A percentile compares a stretch with the other conserved stretches of the same genome.
phyloP scores from a whole-genome alignment of 2,113 vertebrate genomes.

The Prunella fulvescens region DNA sequence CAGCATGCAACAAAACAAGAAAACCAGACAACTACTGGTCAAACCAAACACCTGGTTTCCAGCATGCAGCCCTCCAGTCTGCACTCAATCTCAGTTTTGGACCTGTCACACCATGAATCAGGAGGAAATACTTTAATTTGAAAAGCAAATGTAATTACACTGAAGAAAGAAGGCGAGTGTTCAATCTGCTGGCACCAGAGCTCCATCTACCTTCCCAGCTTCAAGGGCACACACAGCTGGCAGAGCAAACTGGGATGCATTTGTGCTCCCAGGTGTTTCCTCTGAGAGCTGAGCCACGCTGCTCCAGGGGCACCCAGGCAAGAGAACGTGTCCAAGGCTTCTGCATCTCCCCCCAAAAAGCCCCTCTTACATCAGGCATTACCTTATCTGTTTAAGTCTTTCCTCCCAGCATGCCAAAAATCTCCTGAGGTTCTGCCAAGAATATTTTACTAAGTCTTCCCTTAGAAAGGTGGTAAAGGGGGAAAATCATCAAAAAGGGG shows the following conservation, averaged over 20 bases:
- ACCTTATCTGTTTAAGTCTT: background rate
- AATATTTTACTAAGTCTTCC: background rate
- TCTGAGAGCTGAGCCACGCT: background rate
- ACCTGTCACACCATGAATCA: background rate
- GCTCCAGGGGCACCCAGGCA: background rate
- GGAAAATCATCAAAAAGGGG: no score
- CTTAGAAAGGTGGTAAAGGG: background rate
- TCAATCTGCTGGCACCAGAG: background rate
- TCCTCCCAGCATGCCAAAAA: background rate
- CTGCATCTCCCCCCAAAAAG: background rate
- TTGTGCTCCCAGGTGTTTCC: background rate
- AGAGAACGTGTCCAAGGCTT: background rate
- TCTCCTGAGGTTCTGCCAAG: background rate
- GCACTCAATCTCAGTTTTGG: background rate
- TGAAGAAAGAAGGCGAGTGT: background rate
- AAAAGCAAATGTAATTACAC: conserved; percentile 21
- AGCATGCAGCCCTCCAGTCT: background rate
- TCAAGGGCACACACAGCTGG: background rate
- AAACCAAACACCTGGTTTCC: background rate
- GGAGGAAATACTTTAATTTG: conserved; percentile 28
- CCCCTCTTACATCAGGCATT: background rate
- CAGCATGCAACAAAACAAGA: background rate
- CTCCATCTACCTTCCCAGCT: background rate
- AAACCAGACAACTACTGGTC: background rate
- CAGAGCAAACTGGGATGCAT: background rate